Conservation (phyloP, 2,113 vertebrate genomes). For the Penelope pileata region DNA sequence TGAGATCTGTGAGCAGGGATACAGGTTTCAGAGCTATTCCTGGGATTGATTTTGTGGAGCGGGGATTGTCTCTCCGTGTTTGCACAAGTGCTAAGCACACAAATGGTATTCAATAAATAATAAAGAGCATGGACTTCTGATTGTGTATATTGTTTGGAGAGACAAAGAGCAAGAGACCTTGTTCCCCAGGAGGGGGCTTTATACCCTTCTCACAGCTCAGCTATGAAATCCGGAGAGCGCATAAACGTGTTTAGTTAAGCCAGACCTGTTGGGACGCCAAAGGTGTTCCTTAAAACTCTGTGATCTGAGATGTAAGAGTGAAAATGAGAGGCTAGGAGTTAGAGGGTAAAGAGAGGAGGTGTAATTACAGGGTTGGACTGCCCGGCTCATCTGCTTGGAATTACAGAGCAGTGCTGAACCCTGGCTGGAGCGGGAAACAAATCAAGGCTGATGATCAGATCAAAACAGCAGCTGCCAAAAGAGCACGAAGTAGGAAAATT, state of each 20-base stretch:
- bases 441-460: conserved; percentile 80
- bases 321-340: conserved; percentile 75
- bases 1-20: not conserved
- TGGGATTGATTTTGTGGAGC: not conserved
- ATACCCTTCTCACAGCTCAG: not conserved
- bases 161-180: conserved; percentile 12
- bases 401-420: conserved; percentile 85
- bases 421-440: conserved; percentile 83
- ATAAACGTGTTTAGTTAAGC: conserved; percentile 37
- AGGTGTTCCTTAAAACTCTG: conserved; percentile 73
- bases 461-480: conserved; percentile 80
- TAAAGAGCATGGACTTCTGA: conserved; percentile 39
- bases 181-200: conserved; percentile 37
- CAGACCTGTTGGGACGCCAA: conserved; percentile 60
- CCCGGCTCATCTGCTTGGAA: conserved; percentile 84
- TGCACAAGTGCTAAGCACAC: conserved; percentile 59
- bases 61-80: conserved; percentile 21
- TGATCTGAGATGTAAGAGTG: conserved; percentile 70
- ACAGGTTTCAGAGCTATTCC: conserved; percentile 16
- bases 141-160: conserved; percentile 37
- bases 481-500: conserved; percentile 69
- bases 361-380: conserved; percentile 84
- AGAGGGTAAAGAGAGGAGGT: conserved; percentile 78
- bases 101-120: conserved; percentile 57
- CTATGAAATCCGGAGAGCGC: not conserved